These are phyloP conservation scores for Drosophila fuyamai DNA, from an alignment of 1,140 invertebrate species.

Conservation along the genomic window DNA sequence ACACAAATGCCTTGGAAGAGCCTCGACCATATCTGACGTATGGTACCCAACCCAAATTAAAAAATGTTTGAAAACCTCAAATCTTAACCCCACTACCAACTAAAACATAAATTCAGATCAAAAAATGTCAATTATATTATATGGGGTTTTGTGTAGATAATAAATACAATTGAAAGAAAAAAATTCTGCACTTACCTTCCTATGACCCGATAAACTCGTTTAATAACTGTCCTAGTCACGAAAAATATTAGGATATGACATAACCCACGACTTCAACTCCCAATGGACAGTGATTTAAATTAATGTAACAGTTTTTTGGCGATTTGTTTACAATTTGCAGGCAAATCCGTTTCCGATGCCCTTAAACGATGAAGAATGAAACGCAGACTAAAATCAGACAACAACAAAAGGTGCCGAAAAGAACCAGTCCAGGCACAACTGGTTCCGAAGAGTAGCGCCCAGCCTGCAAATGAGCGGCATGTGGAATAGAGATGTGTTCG, in stretches of 20 bases:
- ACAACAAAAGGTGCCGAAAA: constrained; percentile 56
- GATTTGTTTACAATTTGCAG: constrained; percentile 60
- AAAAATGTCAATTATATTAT: not conserved
- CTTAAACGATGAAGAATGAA: constrained; percentile 56
- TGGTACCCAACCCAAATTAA: constrained; percentile 17
- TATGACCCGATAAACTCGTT: constrained; percentile 13
- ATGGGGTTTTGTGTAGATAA: not conserved
- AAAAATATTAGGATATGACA: constrained; percentile 1
- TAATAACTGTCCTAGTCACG: constrained; percentile 8
- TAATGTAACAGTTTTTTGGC: constrained; percentile 31
- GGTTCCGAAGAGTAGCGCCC: constrained; percentile 21
- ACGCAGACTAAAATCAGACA: constrained; percentile 64
- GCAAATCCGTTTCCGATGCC: constrained; percentile 21
- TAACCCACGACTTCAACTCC: constrained; percentile 1
- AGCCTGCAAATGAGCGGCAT: constrained; percentile 5
- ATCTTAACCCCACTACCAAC: not conserved
- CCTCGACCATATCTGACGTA: constrained; percentile 37
- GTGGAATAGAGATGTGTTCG: constrained; percentile 13
- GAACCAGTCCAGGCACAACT: constrained; percentile 42
- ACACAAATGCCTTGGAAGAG: constrained; percentile 38
- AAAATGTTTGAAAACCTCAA: not conserved
- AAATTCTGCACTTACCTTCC: constrained; percentile 12
- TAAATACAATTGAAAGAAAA: constrained; percentile 4
- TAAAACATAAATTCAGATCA: not conserved
- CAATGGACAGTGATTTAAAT: constrained; percentile 33